These are phyloP conservation scores for Lepidocolaptes lacrymiger DNA, from an alignment of 2,797 vertebrate species.

Conservation along the genomic window DNA sequence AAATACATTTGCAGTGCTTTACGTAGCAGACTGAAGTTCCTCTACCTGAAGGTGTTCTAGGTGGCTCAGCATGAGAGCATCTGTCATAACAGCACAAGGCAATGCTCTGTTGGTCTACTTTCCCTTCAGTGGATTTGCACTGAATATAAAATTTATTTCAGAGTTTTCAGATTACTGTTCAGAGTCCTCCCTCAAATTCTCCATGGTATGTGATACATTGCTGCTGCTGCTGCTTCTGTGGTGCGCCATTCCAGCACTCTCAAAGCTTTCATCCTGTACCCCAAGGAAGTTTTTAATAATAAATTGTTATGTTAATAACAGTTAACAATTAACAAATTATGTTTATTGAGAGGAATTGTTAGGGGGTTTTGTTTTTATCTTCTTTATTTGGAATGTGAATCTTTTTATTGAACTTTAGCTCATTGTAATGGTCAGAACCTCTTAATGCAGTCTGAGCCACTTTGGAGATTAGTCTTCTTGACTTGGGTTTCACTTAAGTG, in stretches of 20 bases:
- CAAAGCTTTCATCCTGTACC: neutral
- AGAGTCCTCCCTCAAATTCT: neutral
- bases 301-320: neutral
- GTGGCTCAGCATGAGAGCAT: neutral
- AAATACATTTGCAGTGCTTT: neutral
- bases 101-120: neutral
- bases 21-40: neutral
- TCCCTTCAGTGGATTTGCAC: neutral
- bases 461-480: neutral
- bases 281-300: neutral
- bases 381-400: neutral
- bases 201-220: neutral
- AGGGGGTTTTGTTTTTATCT: rapidly evolving
- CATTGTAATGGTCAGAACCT: neutral
- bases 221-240: neutral
- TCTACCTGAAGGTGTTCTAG: neutral
- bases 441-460: neutral
- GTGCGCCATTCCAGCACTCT: neutral
- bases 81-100: neutral
- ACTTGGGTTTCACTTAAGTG: neutral
- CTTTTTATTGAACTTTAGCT: neutral
- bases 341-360: neutral
- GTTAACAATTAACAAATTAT: neutral
- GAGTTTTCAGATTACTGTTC: neutral
- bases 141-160: neutral